Base-by-base conservation (phyloP, 2,888 invertebrate genomes). In the Macropis europaea region DNA sequence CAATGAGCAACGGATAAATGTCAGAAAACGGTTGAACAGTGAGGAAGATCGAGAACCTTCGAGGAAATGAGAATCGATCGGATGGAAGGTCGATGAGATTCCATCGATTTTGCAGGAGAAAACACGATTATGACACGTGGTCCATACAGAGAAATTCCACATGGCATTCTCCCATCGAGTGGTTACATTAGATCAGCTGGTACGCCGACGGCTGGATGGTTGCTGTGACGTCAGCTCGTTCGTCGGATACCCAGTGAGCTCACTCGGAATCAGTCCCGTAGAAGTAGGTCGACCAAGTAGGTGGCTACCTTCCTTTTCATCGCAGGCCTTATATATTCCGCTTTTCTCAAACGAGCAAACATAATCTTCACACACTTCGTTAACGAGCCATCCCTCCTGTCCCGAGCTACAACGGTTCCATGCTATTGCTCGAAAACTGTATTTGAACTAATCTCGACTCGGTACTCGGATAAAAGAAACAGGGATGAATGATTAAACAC, bases 281-380 rank as follows among this genome's bases (percentile, higher is more conserved):
- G 69, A 83, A 82, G 76, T 82, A 76, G 84, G 84, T 82, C 82
- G 80, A 22, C 75, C 48, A 81, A 73, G 68, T 76, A 77, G 72
- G 77, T 74, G 76, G 66, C 67, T 74, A 69, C 78, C 70, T 74
- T 77, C 70, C 74, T 81, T 81, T 81, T 73, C 74, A 67, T 63
- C 70, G 48, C 47, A 43, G 42, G 64, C 59, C 59, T 53, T 48
- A 32, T 4, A 47, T 26, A 17, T 17, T 24, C 36, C n/a, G 36
- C 30, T 36, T 54, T 52, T 61, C 52, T 28, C 15, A 64, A 53
- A 22, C 34, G 47, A 28, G 50, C 30, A 66, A 70, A 70, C 59
- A 48, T 45, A 50, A 64, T 57, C 47, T 34, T 17, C 6, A 3
- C n/a, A 30, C 67, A 38, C 34, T 11, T 22, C 40, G 42, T 57